Conservation (phyloP, 1,140 invertebrate genomes). For the Tribolium madens region DNA sequence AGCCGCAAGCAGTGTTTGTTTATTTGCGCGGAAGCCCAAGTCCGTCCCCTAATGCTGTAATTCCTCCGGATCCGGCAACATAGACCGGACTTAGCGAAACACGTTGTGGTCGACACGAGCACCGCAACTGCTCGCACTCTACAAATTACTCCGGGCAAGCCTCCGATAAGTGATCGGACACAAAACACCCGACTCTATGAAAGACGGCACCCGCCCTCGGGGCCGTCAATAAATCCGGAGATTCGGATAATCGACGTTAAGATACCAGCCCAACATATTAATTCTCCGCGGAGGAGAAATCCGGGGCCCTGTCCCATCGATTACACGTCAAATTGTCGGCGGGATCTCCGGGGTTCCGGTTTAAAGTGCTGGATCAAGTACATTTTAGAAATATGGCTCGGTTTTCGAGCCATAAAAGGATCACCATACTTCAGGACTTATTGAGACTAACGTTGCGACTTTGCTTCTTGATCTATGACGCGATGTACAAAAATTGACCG, state of each 20-base stretch:
- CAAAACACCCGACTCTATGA: not conserved
- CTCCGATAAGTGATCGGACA: conserved; percentile 30
- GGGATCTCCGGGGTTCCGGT: conserved; percentile 34
- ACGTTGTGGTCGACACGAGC: not conserved
- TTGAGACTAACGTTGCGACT: conserved; percentile 35
- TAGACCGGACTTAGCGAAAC: conserved; percentile 10
- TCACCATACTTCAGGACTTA: conserved; percentile 43
- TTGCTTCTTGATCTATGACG: conserved; percentile 20
- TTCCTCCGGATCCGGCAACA: not conserved
- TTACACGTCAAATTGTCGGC: conserved; percentile 37
- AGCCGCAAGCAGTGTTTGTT: not conserved
- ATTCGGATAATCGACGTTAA: conserved; percentile 20
- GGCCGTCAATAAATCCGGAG: not conserved
- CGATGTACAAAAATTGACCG: conserved; percentile 17
- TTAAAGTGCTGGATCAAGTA: conserved; percentile 45
- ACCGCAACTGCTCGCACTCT: conserved; percentile 20
- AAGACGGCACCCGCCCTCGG: not conserved
- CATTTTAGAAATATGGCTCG: conserved; percentile 43
- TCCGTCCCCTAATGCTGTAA: conserved; percentile 4
- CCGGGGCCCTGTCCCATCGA: conserved; percentile 30
- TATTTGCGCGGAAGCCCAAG: not conserved
- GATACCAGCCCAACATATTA: not conserved
- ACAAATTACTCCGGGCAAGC: conserved; percentile 18
- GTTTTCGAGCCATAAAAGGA: conserved; percentile 39
- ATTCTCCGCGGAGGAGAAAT: not conserved